Conservation (phyloP, 1,140 invertebrate species). For the Conus betulinus region DNA sequence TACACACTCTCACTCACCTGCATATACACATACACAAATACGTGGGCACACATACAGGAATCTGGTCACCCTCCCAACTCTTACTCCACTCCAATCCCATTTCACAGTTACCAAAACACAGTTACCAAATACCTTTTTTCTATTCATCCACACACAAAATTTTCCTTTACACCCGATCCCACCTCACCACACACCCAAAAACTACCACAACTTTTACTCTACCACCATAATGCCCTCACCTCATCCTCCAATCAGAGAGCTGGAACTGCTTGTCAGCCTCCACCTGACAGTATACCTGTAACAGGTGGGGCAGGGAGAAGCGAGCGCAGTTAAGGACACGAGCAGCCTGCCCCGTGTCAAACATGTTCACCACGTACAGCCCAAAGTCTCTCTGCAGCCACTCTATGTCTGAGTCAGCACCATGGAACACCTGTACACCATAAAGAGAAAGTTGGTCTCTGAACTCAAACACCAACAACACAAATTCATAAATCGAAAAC, state of each 20-base stretch:
- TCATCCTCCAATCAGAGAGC: conserved; percentile 96
- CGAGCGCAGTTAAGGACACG: conserved; percentile 83
- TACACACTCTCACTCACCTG: no score
- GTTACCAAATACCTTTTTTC: no score
- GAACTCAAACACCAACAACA: no score
- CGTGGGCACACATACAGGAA: no score
- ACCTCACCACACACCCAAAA: neutral
- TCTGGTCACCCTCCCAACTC: no score
- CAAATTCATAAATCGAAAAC: no score
- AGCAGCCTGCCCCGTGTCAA: conserved; percentile 95
- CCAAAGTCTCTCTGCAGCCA: conserved; percentile 98
- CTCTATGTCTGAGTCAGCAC: conserved; percentile 90
- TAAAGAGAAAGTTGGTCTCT: neutral
- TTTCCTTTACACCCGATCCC: neutral
- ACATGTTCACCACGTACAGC: conserved; percentile 97
- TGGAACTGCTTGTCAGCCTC: conserved; percentile 93
- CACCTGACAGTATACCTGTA: conserved; percentile 88
- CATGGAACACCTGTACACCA: conserved; percentile 88
- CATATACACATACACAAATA: no score
- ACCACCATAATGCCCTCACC: conserved; percentile 73
- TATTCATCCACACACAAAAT: neutral
- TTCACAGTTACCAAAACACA: no score
- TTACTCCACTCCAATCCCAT: no score
- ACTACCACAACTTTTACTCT: neutral
- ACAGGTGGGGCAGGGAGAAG: conserved; percentile 86